These are phyloP conservation scores for Bostrychus sinensis DNA, from an alignment of 2,113 vertebrate species.

Conservation along the genomic window DNA sequence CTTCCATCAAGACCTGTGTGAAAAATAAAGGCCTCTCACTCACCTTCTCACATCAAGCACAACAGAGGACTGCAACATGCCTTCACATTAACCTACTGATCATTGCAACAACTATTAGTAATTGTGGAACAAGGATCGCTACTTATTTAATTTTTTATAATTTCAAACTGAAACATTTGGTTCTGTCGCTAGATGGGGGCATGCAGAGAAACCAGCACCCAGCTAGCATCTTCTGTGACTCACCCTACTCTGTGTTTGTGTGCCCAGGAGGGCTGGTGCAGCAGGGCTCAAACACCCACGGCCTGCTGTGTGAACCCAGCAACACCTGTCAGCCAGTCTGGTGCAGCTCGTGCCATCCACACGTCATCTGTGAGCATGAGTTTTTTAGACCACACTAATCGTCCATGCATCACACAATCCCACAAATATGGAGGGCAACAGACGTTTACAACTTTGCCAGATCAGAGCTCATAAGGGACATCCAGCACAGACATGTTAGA, in stretches of 20 bases:
- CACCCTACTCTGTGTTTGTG: constrained; percentile 46
- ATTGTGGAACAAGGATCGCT: constrained; percentile 2
- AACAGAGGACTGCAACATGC: constrained; percentile 10
- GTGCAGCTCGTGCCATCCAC: constrained; percentile 50
- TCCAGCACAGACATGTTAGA: not conserved
- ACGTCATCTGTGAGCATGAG: constrained; percentile 58
- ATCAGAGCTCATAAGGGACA: constrained; percentile 1
- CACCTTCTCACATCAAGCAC: constrained; percentile 15
- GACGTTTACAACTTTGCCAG: not conserved
- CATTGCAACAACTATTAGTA: not conserved
- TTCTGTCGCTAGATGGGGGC: constrained; percentile 44
- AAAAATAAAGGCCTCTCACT: constrained; percentile 39
- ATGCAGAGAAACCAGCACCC: constrained; percentile 24
- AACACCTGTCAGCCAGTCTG: constrained; percentile 80
- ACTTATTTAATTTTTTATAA: not conserved
- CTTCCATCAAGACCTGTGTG: constrained; percentile 46
- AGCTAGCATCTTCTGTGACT: constrained; percentile 57
- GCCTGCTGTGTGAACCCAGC: constrained; percentile 71
- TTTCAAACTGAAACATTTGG: not conserved
- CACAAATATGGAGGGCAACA: constrained; percentile 25
- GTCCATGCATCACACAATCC: constrained; percentile 40
- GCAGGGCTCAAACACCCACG: constrained; percentile 72
- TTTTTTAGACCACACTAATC: constrained; percentile 28
- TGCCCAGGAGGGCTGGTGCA: constrained; percentile 49
- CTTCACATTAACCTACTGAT: not conserved